Base-by-base conservation (phyloP, 2,113 vertebrate genomes). In the Rhinichthys klamathensis region DNA sequence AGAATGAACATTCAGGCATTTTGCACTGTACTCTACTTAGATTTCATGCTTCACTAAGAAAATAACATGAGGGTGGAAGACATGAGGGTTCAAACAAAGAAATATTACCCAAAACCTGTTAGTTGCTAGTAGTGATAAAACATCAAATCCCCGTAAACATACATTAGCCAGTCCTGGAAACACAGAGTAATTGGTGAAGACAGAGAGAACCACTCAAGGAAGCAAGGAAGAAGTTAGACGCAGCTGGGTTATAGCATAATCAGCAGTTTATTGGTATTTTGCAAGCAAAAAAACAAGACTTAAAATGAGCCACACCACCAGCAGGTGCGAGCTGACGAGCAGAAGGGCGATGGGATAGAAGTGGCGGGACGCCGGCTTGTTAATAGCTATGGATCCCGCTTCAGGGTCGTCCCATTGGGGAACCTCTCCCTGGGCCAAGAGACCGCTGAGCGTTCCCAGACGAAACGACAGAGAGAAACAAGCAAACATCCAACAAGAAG, bases 301-400 rank as follows among this genome's bases (percentile, higher is more conserved):
- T 96, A 99, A 95, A 95, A 99, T 99, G 93, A 99, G 97, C 98
- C 98, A 99, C 94, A 99, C 98, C 70, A 99, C 98, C 93, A 99
- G 96, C 94, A 99, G 94, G 93, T 99, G 98, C 61, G 98, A 99
- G 95, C 98, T 99, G 96, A 99, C 98, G 84, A 99, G 98, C 93
- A 99, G 96, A 94, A 99, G 95, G 93, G 98, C 98, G 94, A 99
- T 97, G 91, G 98, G 98, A 91, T 99, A 99, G 98, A 99, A 99
- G 96, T 99, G 98, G 91, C 98, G 97, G 90, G 98, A 98, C 91
- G 97, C 96, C 92, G 98, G 97, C 96, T 99, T 99, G 96, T 97
- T 97, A 94, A 98, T 97, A 92, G 95, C 95, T 93, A 96, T 92
- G 92, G 96, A 94, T 95, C 96, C 97, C 89, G 97, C 96, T 94